Evolutionary conservation across 2,113 vertebrate genomes (phyloP).

Genomic region (Ptilonorhynchus violaceus): DNA sequence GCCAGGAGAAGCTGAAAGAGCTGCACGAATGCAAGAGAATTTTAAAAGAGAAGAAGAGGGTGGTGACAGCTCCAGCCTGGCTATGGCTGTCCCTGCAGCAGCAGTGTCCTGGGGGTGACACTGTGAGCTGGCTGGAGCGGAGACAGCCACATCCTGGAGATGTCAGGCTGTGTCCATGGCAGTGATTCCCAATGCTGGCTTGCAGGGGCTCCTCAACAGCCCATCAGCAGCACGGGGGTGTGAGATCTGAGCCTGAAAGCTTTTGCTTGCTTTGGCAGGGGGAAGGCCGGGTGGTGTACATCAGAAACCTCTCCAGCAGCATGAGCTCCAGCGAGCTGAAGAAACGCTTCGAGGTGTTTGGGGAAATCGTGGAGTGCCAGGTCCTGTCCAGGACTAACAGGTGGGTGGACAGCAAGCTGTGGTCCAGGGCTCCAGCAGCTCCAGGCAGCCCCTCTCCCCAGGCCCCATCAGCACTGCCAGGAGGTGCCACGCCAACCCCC

Average conservation of each 20-base stretch:
- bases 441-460: neutral
- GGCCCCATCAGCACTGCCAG: neutral
- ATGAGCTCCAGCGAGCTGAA: conserved; percentile 92
- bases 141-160: neutral
- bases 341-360: conserved; percentile 92
- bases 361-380: conserved; percentile 90
- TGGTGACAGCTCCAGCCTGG: neutral
- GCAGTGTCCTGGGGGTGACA: neutral
- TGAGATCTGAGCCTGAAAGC: neutral
- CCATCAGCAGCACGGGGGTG: rapidly evolving
- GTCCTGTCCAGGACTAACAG: conserved; percentile 88
- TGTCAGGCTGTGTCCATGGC: neutral
- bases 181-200: neutral
- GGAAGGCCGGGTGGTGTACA: conserved; percentile 92
- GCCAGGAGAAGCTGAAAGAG: neutral
- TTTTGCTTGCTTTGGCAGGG: conserved; percentile 75
- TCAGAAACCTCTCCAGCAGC: conserved; percentile 89
- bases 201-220: neutral
- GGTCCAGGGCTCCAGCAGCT: neutral
- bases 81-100: neutral
- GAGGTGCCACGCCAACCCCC: neutral
- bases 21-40: neutral
- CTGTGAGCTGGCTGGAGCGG: rapidly evolving
- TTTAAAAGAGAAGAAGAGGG: neutral
- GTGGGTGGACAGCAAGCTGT: conserved; percentile 19